Conservation (phyloP, 2,113 vertebrate genomes). For the Paedocypris sp. region DNA sequence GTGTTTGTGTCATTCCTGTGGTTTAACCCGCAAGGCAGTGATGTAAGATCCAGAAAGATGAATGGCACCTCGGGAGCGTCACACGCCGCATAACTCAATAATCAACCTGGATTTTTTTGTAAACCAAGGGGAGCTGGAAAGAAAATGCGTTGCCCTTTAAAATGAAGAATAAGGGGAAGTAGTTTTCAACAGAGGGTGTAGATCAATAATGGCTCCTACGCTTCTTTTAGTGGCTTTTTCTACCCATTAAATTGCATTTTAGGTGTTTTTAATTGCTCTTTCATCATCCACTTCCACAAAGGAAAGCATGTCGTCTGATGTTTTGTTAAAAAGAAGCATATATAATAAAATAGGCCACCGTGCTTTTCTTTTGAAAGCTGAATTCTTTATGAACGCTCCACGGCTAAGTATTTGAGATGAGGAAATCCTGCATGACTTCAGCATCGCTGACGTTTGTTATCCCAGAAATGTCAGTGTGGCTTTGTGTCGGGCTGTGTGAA, state of each 20-base stretch:
- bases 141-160: background rate
- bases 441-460: conserved; percentile 32
- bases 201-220: conserved; percentile 51
- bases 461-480: conserved; percentile 47
- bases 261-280: background rate
- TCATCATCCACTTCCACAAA: background rate
- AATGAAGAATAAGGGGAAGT: background rate
- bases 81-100: background rate
- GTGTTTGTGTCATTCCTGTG: conserved; percentile 16
- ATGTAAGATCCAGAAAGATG: background rate
- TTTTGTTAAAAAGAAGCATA: too few relatives aligned
- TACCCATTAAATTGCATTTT: conserved; percentile 42
- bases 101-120: background rate
- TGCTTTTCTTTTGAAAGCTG: background rate
- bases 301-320: background rate
- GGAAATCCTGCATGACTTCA: background rate
- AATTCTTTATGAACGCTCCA: background rate
- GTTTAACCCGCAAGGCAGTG: conserved; percentile 33
- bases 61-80: conserved; percentile 15
- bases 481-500: conserved; percentile 21
- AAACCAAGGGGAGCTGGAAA: background rate
- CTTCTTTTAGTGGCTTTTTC: conserved; percentile 52
- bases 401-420: background rate
- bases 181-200: conserved; percentile 33
- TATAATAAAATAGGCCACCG: background rate